Evolutionary conservation across 2,113 vertebrate genomes (phyloP).

Genomic region (Pygoscelis antarcticus): DNA sequence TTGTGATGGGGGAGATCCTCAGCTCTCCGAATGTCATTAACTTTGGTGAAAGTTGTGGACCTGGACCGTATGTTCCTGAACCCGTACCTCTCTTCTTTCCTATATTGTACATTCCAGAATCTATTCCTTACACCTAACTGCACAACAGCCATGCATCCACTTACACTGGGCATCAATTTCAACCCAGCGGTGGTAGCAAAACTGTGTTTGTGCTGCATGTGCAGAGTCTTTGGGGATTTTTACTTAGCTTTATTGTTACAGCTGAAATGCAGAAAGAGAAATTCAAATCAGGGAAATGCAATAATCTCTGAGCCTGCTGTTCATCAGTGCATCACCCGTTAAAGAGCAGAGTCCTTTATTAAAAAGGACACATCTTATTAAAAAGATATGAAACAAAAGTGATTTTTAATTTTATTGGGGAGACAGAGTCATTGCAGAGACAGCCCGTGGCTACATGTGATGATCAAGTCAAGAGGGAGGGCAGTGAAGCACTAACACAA

Average conservation of each 20-base stretch:
- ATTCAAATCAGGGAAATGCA: conserved; percentile 56
- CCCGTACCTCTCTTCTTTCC: not conserved
- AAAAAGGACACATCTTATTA: conserved; percentile 44
- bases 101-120: rapidly evolving
- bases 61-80: rapidly evolving
- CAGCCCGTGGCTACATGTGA: conserved; percentile 65
- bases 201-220: not conserved
- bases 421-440: conserved; percentile 63
- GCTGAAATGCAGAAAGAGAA: conserved; percentile 1
- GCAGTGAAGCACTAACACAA: conserved; percentile 48
- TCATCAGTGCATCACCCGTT: conserved; percentile 30
- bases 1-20: not conserved
- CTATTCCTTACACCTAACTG: not conserved
- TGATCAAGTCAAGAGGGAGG: conserved; percentile 48
- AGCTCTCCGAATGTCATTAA: not conserved
- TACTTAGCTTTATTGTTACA: not conserved
- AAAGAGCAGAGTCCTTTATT: conserved; percentile 68
- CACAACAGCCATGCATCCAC: not conserved
- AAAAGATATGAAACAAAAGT: conserved; percentile 67
- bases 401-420: conserved; percentile 76
- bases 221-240: not conserved
- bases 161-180: not conserved
- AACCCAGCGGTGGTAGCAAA: not conserved
- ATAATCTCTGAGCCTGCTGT: conserved; percentile 20
- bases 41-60: not conserved